Evolutionary conservation across 2,888 invertebrate genomes (phyloP).

Genomic region (Temnothorax unifasciatus): DNA sequence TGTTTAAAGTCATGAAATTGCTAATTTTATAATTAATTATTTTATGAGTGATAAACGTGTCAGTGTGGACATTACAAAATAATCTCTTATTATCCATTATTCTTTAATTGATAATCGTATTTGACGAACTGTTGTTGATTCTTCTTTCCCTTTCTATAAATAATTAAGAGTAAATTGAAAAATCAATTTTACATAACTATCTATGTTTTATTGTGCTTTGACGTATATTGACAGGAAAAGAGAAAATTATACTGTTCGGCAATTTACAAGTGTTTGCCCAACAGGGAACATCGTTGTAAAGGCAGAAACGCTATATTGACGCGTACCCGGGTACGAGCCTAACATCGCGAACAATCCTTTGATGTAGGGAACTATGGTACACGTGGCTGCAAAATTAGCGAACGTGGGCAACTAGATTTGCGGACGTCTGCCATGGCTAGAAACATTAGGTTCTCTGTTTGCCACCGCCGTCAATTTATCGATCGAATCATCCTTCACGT

Average conservation of each 20-base stretch:
- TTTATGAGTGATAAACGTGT: background rate
- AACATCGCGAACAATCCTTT: slow-evolving; percentile 78
- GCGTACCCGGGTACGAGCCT: slow-evolving; percentile 73
- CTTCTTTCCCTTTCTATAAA: background rate
- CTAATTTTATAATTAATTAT: background rate
- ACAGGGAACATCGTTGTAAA: slow-evolving; percentile 26
- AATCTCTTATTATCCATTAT: background rate
- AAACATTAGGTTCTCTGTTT: slow-evolving; percentile 36
- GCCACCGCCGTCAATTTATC: slow-evolving; percentile 6
- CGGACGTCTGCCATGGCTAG: slow-evolving; percentile 2
- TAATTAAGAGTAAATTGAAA: background rate
- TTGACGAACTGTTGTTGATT: background rate
- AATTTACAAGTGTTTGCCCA: slow-evolving; percentile 12
- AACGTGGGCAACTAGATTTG: slow-evolving; percentile 36
- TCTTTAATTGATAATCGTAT: background rate
- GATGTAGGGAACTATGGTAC: slow-evolving; percentile 65
- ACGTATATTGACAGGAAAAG: background rate
- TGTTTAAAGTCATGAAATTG: background rate
- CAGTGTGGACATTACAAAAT: background rate
- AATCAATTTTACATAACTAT: background rate
- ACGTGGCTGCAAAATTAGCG: slow-evolving; percentile 37
- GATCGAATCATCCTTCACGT: slow-evolving; percentile 18
- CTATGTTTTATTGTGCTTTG: background rate
- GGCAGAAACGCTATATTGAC: slow-evolving; percentile 65
- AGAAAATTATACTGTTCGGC: background rate